phyloP scores from a whole-genome alignment of 1,140 invertebrate species.

The Propsilocerus akamusi region DNA sequence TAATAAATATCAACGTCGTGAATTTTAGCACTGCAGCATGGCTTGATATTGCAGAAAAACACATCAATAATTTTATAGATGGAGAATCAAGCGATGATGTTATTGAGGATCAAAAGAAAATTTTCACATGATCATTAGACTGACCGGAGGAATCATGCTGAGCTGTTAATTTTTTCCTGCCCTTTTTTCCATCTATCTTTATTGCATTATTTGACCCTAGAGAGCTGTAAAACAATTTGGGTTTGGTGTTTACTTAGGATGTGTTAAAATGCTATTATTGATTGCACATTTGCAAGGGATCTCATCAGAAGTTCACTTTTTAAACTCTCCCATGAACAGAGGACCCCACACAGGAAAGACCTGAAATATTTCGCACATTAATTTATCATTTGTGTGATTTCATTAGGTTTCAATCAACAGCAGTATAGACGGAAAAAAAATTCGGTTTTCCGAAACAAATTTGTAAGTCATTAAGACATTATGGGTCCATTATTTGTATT shows the following conservation, averaged over 20 bases:
- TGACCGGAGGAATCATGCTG: background rate
- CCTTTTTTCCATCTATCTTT: background rate
- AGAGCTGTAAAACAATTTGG: background rate
- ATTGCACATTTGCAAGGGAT: background rate
- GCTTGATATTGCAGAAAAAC: too few species aligned
- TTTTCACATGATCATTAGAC: too few species aligned
- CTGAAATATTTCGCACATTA: background rate
- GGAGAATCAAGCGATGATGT: too few species aligned
- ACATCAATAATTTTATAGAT: too few species aligned
- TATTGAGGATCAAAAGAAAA: too few species aligned
- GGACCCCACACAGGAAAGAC: background rate
- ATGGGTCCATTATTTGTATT: background rate
- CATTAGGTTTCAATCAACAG: background rate
- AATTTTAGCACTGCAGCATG: too few species aligned
- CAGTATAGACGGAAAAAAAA: too few species aligned
- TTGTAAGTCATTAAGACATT: slow-evolving; percentile 1
- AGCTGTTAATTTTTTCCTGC: background rate
- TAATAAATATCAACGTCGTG: too few species aligned
- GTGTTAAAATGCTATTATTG: background rate
- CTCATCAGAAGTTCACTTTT: too few species aligned
- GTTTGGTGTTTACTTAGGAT: background rate
- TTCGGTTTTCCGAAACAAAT: background rate
- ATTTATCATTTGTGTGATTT: background rate
- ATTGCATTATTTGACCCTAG: background rate
- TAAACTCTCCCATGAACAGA: too few species aligned